Evolutionary conservation across 1,140 invertebrate genomes (phyloP).

Genomic region (Acyrthosiphon pisum): DNA sequence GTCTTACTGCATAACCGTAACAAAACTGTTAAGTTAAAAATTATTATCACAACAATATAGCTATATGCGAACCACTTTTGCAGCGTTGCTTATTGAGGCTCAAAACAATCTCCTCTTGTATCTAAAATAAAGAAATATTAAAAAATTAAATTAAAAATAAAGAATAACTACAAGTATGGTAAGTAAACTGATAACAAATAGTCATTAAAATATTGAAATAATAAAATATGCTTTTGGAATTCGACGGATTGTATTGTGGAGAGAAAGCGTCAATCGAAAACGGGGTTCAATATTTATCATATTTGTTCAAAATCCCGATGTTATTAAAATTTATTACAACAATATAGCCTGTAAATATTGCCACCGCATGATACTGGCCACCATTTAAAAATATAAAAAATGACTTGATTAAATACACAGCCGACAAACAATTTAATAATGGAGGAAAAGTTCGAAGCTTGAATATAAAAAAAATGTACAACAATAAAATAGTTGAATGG

Average conservation of each 20-base stretch:
- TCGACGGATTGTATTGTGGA: too few species aligned
- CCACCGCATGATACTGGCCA: not conserved
- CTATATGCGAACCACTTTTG: not conserved
- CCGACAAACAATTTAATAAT: not conserved
- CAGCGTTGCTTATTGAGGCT: not conserved
- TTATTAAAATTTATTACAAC: not conserved
- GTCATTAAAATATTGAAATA: not conserved
- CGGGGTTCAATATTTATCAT: too few species aligned
- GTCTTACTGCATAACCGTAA: not conserved
- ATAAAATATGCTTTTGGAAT: not conserved
- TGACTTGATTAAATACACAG: not conserved
- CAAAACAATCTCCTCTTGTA: not conserved
- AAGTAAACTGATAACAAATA: not conserved
- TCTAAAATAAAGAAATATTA: not conserved
- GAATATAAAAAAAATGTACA: not conserved
- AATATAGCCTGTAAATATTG: not conserved
- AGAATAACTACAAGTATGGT: not conserved
- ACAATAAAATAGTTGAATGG: not conserved
- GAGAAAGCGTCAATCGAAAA: not conserved
- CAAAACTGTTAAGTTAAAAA: constrained; percentile 12
- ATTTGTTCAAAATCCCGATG: not conserved
- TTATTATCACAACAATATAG: not conserved
- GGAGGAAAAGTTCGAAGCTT: not conserved
- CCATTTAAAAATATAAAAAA: not conserved
- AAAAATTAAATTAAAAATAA: not conserved